These are phyloP conservation scores for Ypsolopha sequella DNA, from an alignment of 2,888 invertebrate species.

Conservation along the genomic window DNA sequence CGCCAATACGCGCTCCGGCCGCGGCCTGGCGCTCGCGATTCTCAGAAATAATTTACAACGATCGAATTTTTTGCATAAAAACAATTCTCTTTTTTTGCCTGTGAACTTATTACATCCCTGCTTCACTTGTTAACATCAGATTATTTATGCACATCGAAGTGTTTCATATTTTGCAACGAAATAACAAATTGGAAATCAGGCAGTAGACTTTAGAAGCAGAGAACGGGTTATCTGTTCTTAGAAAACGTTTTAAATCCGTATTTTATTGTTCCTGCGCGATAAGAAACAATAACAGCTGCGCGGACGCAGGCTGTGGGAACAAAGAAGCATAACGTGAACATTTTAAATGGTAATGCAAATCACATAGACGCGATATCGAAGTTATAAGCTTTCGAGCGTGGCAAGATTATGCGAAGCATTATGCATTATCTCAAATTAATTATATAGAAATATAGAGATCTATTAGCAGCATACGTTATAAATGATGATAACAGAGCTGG, in stretches of 20 bases:
- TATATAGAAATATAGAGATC: conserved; percentile 13
- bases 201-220: not conserved
- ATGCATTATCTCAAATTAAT: conserved; percentile 49
- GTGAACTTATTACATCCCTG: too few species aligned
- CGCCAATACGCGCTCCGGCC: not conserved
- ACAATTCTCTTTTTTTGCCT: too few species aligned
- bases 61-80: too few species aligned
- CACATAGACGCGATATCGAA: conserved; percentile 23
- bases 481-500: too few species aligned
- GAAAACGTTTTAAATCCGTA: conserved; percentile 51
- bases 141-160: too few species aligned
- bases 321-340: conserved; percentile 52
- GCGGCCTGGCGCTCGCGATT: not conserved
- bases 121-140: too few species aligned
- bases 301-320: conserved; percentile 34
- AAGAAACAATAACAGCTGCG: conserved; percentile 55
- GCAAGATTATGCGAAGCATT: conserved; percentile 33
- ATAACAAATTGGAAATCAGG: too few species aligned
- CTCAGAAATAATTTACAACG: not conserved
- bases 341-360: conserved; percentile 42
- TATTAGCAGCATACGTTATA: not conserved
- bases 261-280: conserved; percentile 52
- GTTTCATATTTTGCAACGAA: too few species aligned
- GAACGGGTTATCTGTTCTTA: conserved; percentile 39
- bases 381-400: conserved; percentile 27